Evolutionary conservation across 2,113 vertebrate species (phyloP).

Genomic region (Anser cygnoides): DNA sequence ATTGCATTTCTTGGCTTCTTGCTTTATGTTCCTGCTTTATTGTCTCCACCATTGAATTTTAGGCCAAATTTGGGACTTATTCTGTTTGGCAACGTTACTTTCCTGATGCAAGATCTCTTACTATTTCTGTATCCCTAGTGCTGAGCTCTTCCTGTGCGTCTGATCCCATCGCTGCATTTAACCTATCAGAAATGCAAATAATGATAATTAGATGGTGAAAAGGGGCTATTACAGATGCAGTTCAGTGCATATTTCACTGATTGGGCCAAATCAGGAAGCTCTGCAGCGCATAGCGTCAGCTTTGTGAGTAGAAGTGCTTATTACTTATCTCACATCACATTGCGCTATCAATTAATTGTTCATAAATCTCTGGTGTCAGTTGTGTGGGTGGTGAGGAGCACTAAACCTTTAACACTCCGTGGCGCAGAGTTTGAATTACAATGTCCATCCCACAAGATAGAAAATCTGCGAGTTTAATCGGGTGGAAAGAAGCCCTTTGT

Average conservation of each 20-base stretch:
- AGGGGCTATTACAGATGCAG: constrained; percentile 57
- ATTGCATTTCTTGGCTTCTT: neutral
- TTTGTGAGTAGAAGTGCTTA: constrained; percentile 21
- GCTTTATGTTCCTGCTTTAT: neutral
- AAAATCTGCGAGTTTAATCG: constrained; percentile 66
- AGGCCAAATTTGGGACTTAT: neutral
- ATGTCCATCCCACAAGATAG: neutral
- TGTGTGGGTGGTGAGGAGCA: constrained; percentile 38
- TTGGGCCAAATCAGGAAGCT: constrained; percentile 69
- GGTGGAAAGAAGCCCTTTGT: constrained; percentile 45
- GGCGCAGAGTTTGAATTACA: constrained; percentile 59
- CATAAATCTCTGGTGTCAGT: constrained; percentile 36
- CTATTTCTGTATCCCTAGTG: neutral
- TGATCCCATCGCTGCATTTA: constrained; percentile 43
- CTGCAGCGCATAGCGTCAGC: neutral
- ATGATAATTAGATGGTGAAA: constrained; percentile 68
- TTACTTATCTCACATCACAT: constrained; percentile 62
- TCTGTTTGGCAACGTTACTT: neutral
- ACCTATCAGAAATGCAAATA: constrained; percentile 66
- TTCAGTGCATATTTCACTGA: constrained; percentile 54
- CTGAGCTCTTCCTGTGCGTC: constrained; percentile 27
- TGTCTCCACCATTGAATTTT: neutral
- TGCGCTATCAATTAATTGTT: constrained; percentile 73
- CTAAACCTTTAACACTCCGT: constrained; percentile 72
- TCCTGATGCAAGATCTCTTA: neutral